Base-by-base conservation (phyloP, 2,888 invertebrate species). In the Lordiphosa andalusiaca region DNA sequence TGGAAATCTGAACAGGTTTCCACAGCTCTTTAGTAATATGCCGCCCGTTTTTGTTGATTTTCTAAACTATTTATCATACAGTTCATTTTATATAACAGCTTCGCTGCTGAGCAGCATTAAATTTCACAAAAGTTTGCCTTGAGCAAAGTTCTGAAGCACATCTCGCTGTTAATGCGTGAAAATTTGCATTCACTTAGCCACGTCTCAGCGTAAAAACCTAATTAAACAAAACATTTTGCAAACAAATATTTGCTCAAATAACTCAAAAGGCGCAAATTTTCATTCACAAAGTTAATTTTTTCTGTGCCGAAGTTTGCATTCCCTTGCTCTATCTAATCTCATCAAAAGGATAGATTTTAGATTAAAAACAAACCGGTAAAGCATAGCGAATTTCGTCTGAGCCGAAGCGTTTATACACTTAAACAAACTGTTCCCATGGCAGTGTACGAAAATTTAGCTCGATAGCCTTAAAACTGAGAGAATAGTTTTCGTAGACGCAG, bases 1-100 rank as follows among this genome's bases (percentile, higher is more conserved):
- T 63, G 54, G 84, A 71, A 50, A 66, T 57, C 53, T 57, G 12
- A 71, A 77, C 78, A 69, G 80, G 77, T 84, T 77, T 59, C 39
- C 49, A 25, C 33, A 23, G 13, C 33, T 50, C 67, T 67, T 64
- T 48, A 64, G 60, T 64, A 64, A 64, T 67, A 58, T 67, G 59
- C 52, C 67, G 64, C 48, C 38, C 19, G 40, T 54, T 49, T 66
- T 58, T 64, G 61, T 23, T 46, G 69, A 49, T 60, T 82, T 59
- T 61, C 49, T 50, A 53, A 67, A 64, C 56, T 67, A 67, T 83
- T 84, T 61, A 69, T 76, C 73, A 76, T 60, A 57, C 53, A 62
- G 62, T 73, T 76, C 53, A 83, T 63, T 58, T 64, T 50, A 64
- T 60, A 56, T 44, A 46, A 21, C 39, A 38, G 16, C 6, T 46